Conservation (phyloP, 2,113 vertebrate genomes). For the Vanacampus margaritifer region DNA sequence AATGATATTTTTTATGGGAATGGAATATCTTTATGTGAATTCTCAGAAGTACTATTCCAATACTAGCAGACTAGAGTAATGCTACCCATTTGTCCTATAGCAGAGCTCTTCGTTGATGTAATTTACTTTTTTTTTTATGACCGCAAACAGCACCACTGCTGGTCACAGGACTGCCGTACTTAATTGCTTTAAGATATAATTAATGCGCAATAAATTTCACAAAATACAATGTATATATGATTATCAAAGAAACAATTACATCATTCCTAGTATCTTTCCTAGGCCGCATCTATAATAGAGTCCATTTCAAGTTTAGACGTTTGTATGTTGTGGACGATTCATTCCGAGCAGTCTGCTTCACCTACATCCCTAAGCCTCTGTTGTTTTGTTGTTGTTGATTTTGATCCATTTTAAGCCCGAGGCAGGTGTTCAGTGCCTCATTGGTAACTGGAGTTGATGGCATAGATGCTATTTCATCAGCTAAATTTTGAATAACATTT, state of each 20-base stretch:
- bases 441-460: conserved; percentile 7
- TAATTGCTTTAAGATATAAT: too few species aligned
- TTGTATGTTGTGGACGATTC: not conserved
- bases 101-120: too few species aligned
- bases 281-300: not conserved
- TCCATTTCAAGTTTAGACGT: not conserved
- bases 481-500: conserved; percentile 15
- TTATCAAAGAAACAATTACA: not conserved
- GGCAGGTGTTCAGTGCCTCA: conserved; percentile 1
- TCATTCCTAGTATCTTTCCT: not conserved
- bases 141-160: too few species aligned
- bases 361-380: conserved; percentile 10
- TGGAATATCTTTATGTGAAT: too few species aligned
- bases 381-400: conserved; percentile 5
- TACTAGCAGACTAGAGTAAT: too few species aligned
- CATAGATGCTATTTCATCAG: conserved; percentile 24
- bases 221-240: too few species aligned
- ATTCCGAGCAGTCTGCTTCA: conserved; percentile 10
- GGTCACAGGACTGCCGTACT: too few species aligned
- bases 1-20: too few species aligned
- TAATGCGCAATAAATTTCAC: too few species aligned
- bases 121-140: not conserved
- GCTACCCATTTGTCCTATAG: too few species aligned
- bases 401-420: conserved; percentile 11
- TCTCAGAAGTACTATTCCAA: too few species aligned